Base-by-base conservation (phyloP, 2,797 vertebrate species). In the Crotalus adamanteus region DNA sequence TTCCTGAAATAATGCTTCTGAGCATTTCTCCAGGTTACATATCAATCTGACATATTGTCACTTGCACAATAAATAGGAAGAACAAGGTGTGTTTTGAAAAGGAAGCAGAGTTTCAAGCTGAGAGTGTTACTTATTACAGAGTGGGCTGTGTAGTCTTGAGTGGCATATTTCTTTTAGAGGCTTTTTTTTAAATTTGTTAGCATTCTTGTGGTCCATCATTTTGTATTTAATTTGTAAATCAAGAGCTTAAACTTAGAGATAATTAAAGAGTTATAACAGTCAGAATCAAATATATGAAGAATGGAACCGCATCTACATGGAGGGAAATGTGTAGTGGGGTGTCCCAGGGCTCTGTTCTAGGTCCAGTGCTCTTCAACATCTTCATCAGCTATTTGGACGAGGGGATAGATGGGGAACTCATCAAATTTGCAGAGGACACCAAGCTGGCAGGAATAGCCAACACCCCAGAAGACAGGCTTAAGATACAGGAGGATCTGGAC, bases 11-110 rank as follows among this genome's bases (percentile, higher is more conserved):
- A 37, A 91, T 86, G 60, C 93, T 95, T 42, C 65, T 28, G 78
- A 94, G 89, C 73, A 56, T 42, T 73, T 88, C 57, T 91, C 87
- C 25, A 26, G 16, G 31, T 93, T 94, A 57, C 86, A 91, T 94
- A 69, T 87, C 91, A 65, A 51, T 94, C 95, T 94, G 65, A 91
- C 87, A 91, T 85, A 69, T 57, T 91, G 85, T 90, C 89, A 94
- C 92, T 92, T 92, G 85, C 56, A 42, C 51, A 90, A 88, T 90
- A 88, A 94, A 12, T 87, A 91, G 2, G 20, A 20, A 93, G 78
- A 85, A 73, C 88, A 26, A 83, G 94, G 18, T 91, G 18, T 85
- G 6, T 37, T 73, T 87, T 53, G 11, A 59, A 94, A 95, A 9
- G 85, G 9, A 55, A 3, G 56, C 20, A 86, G 88, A 88, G 3